Evolutionary conservation across 2,888 invertebrate genomes (phyloP).

Genomic region (Cephonodes hylas): DNA sequence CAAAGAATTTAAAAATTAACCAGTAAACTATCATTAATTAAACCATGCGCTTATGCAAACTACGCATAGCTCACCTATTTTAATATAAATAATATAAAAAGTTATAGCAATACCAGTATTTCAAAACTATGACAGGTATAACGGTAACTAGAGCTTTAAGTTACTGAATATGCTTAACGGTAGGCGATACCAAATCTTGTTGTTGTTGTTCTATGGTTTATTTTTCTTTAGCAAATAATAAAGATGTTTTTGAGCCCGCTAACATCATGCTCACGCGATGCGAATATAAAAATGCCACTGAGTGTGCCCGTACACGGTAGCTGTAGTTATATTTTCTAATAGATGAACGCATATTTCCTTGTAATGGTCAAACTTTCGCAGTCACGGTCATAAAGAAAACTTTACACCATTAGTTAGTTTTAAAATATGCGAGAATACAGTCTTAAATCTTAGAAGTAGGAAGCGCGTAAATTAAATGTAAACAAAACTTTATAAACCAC

Average conservation of each 20-base stretch:
- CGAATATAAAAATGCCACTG: constrained; percentile 62
- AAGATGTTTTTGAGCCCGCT: constrained; percentile 30
- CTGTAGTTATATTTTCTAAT: constrained; percentile 66
- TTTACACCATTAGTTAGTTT: constrained; percentile 54
- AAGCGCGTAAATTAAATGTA: not conserved
- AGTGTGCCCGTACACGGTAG: constrained; percentile 40
- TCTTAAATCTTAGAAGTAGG: not conserved
- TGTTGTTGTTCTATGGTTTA: constrained; percentile 39
- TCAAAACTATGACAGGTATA: constrained; percentile 61
- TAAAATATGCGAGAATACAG: constrained; percentile 33
- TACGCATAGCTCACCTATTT: constrained; percentile 45
- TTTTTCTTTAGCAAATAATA: constrained; percentile 35
- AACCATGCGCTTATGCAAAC: constrained; percentile 17
- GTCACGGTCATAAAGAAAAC: constrained; percentile 49
- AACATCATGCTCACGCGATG: constrained; percentile 57
- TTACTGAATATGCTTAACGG: constrained; percentile 30
- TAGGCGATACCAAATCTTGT: constrained; percentile 43
- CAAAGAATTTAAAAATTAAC: not conserved
- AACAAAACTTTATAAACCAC: not conserved
- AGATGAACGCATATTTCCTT: constrained; percentile 73
- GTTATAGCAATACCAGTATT: constrained; percentile 52
- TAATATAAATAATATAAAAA: constrained; percentile 33
- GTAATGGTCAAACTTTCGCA: constrained; percentile 72
- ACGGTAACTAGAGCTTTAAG: constrained; percentile 53
- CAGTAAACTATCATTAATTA: constrained; percentile 12